Evolutionary conservation across 2,113 vertebrate genomes (phyloP), one percentile per base, ranked within the genome.

Genomic region (Myocastor coypus): DNA sequence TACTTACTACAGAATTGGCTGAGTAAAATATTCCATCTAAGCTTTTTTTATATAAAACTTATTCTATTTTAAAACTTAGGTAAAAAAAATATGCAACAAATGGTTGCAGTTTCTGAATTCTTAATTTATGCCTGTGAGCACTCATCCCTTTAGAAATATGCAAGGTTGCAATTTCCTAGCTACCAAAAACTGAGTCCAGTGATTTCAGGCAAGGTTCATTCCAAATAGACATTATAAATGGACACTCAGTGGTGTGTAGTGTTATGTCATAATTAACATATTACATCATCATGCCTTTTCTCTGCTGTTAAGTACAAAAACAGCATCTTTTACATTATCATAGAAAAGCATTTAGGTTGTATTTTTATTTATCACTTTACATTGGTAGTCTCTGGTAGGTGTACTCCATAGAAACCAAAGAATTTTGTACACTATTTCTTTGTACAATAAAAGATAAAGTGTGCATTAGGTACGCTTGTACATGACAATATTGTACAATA

Each of bases 401-500:
- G 98, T 98, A 99, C 99, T 99, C 99, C 99, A 99, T 99, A 99
- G 99, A 99, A 99, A 99, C 99, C 99, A 99, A 99, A 99, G 98
- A 99, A 99, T 99, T 99, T 99, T 99, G 99, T 99, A 99, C 99
- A 99, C 99, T 99, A 99, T 99, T 98, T 99, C 98, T 99, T 99
- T 99, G 99, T 99, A 99, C 99, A 99, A 99, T 99, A 99, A 99
- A 99, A 99, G 99, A 99, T 99, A 99, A 99, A 99, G 99, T 99
- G 99, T 99, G 99, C 99, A 99, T 99, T 99, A 99, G 98, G 99
- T 99, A 99, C 98, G 99, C 99, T 99, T 99, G 99, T 99, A 99
- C 99, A 99, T 99, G 99, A 99, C 99, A 99, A 98, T 99, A 99
- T 99, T 99, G 98, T 99, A 99, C 99, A 99, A 97, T 99, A 99